phyloP scores from a whole-genome alignment of 2,113 vertebrate species.

The Oreamnos americanus region DNA sequence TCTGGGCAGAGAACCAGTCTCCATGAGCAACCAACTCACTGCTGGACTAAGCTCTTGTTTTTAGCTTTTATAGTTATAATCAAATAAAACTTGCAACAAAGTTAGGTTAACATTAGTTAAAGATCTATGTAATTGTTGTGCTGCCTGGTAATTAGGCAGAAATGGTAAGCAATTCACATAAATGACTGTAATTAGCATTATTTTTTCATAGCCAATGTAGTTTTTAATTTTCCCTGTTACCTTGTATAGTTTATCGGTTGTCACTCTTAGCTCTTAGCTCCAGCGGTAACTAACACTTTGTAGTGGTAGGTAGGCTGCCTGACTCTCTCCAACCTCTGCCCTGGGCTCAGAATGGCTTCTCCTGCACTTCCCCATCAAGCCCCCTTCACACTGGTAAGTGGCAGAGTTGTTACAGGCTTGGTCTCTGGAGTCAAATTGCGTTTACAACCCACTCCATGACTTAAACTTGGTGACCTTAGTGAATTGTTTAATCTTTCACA shows the following conservation, averaged over 20 bases:
- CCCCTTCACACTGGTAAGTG: background rate
- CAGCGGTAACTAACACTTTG: background rate
- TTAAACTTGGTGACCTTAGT: background rate
- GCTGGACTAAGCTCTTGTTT: constrained; percentile 42
- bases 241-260: background rate
- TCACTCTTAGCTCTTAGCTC: background rate
- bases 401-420: background rate
- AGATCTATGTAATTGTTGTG: constrained; percentile 36
- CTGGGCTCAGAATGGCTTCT: background rate
- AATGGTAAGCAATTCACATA: constrained; percentile 44
- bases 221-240: constrained; percentile 37
- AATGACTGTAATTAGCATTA: constrained; percentile 67
- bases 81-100: constrained; percentile 62
- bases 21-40: constrained; percentile 27
- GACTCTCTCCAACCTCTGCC: background rate
- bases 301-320: background rate
- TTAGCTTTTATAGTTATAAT: constrained; percentile 45
- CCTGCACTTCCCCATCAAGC: background rate
- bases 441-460: background rate
- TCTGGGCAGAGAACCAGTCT: constrained; percentile 49
- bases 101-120: constrained; percentile 64
- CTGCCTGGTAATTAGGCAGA: constrained; percentile 60
- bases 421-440: background rate
- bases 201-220: constrained; percentile 43
- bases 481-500: background rate